Base-by-base conservation (phyloP, 2,888 invertebrate species). In the Neocrepidodera transversa region DNA sequence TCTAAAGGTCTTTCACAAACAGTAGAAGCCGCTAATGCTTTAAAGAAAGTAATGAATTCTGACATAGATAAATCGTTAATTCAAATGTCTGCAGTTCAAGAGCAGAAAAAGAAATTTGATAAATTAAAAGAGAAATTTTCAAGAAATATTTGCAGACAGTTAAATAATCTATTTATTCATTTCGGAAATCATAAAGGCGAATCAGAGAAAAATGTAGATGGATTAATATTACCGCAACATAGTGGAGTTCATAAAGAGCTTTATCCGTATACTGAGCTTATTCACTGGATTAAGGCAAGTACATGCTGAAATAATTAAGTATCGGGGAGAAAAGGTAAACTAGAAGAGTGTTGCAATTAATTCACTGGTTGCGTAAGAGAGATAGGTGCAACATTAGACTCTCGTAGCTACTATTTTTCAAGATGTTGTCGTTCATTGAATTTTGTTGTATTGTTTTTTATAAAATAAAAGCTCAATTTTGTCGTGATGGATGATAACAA, bases 151-250 rank as follows among this genome's bases (percentile, higher is more conserved):
- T 90, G 92, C 60, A 86, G 95, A 14, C 95, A 97, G 79, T 84
- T 98, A 49, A 96, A 96, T 78, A 97, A 97, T 82, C 84, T 95
- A 50, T 95, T 98, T 70, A 94, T 96, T 73, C 95, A 97, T 81
- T 87, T 95, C 82, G 96, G 87, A 51, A 85, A 85, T 77, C 84
- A 92, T 76, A 82, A 87, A 61, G 89, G 88, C 0, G 90, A 90
- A 69, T 81, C 82, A 13, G 77, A 84, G 61, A 81, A 80, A 63
- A 77, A 71, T 51, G 71, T 79, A 1, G 80, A 80, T 59, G 87
- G 87, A 36, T 80, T 71, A 32, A 84, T 85, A 23, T 81, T 95
- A 66, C 91, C 92, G 0, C 88, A 89, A 68, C 90, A 93, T 75
- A 84, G 86, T 65, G 84, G 86, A 43, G 90, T 94, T 68, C 97